Base-by-base conservation (phyloP, 2,888 invertebrate species). In the Pilophorus perplexus region DNA sequence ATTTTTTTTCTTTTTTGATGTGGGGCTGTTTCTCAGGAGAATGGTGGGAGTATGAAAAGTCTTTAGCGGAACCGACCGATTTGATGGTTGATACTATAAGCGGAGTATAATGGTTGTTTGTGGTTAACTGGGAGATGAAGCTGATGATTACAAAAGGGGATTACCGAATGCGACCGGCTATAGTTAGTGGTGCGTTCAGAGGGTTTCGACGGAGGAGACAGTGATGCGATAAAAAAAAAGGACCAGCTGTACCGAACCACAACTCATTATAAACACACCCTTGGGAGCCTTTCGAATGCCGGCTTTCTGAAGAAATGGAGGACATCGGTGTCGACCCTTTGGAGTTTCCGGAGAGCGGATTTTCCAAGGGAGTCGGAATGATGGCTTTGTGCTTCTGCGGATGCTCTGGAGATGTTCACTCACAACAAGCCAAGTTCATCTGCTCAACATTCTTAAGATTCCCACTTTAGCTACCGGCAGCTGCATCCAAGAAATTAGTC, bases 401-500 rank as follows among this genome's bases (percentile, higher is more conserved):
- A n/a, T n/a, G n/a, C n/a, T n/a, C n/a, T n/a, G n/a, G n/a, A n/a
- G n/a, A n/a, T n/a, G n/a, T n/a, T n/a, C n/a, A n/a, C n/a, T n/a
- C n/a, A n/a, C n/a, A n/a, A n/a, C n/a, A n/a, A n/a, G n/a, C n/a
- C n/a, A n/a, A n/a, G n/a, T n/a, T n/a, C n/a, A n/a, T n/a, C n/a
- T n/a, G n/a, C n/a, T n/a, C n/a, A n/a, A n/a, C n/a, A n/a, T n/a
- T n/a, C n/a, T n/a, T n/a, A n/a, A n/a, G 48, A 18, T 16, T 18
- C 46, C 20, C 20, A 6, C 48, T 12, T 25, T 16, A 25, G 23
- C 55, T 55, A 55, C 55, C 37, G 55, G 10, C 55, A 55, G 55
- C 55, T 55, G 55, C 37, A 14, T 3, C 20, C 20, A 42, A 12
- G 42, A 16, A 55, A 55, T 55, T 55, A 55, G 55, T 55, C 55